A percentile compares a stretch with the other conserved stretches of the same genome.
Evolutionary conservation across 2,113 vertebrate genomes (phyloP).

Genomic region (Chaetodon trifascialis): DNA sequence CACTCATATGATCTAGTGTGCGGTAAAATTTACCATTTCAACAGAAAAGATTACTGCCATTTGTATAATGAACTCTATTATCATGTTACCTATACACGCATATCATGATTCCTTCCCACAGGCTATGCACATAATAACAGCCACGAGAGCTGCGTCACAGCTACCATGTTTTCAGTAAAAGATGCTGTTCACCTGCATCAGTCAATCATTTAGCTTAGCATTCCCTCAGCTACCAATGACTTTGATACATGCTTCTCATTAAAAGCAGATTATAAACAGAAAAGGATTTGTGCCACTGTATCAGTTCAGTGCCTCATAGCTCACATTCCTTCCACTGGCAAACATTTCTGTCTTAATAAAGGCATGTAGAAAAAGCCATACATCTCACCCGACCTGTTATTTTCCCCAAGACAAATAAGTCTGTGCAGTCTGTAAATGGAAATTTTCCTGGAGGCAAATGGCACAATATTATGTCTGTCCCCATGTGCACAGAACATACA

Average conservation of each 20-base stretch:
- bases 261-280: conserved; percentile 54
- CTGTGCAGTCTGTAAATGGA: not conserved
- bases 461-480: conserved; percentile 5
- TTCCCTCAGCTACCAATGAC: conserved; percentile 32
- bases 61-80: conserved; percentile 59
- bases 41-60: conserved; percentile 62
- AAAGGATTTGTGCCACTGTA: conserved; percentile 16
- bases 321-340: conserved; percentile 12
- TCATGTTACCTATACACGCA: conserved; percentile 36
- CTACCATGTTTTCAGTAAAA: conserved; percentile 22
- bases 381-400: conserved; percentile 37
- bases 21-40: conserved; percentile 47
- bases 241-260: conserved; percentile 57
- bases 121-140: conserved; percentile 23
- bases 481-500: conserved; percentile 2
- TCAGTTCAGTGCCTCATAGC: conserved; percentile 5
- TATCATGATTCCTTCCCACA: conserved; percentile 27
- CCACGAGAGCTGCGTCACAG: not conserved
- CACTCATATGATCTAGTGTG: conserved; percentile 42
- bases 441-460: conserved; percentile 3
- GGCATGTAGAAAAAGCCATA: conserved; percentile 22
- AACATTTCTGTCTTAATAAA: conserved; percentile 32
- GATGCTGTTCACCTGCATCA: conserved; percentile 30
- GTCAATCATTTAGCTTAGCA: conserved; percentile 35
- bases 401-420: conserved; percentile 35